Percentiles rank a stretch among this genome's conserved stretches.
Evolutionary conservation across 1,140 invertebrate genomes (phyloP).

Genomic region (Varroa destructor): DNA sequence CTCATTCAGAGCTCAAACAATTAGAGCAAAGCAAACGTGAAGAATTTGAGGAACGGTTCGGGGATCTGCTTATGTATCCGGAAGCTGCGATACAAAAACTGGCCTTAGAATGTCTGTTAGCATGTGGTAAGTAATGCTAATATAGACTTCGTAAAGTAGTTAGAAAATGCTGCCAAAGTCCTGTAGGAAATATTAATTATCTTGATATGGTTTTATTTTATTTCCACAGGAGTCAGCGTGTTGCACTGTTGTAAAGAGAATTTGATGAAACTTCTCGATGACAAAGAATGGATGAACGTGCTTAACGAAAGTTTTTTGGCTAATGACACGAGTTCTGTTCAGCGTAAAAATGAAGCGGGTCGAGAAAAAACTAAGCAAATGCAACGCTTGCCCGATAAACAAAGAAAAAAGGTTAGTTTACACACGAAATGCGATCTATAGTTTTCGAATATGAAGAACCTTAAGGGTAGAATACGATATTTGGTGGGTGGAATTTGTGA

Average conservation of each 20-base stretch:
- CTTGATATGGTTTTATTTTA: conserved; percentile 11
- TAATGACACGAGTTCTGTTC: neutral
- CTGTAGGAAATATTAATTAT: neutral
- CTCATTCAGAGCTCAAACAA: neutral
- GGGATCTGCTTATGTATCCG: conserved; percentile 59
- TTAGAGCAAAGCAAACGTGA: conserved; percentile 55
- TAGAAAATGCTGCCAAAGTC: no score
- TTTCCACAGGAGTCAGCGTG: neutral
- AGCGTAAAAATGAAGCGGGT: no score
- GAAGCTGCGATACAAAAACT: conserved; percentile 64
- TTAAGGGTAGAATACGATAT: neutral
- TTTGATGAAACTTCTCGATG: conserved; percentile 62
- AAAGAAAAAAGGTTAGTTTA: neutral
- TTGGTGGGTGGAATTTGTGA: no score
- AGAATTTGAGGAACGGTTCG: conserved; percentile 32
- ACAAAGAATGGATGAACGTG: conserved; percentile 47
- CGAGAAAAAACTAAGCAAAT: neutral
- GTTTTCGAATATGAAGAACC: neutral
- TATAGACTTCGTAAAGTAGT: neutral
- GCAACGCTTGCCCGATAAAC: neutral
- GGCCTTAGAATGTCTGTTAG: conserved; percentile 66
- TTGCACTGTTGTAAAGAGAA: conserved; percentile 43
- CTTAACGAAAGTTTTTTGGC: conserved; percentile 18
- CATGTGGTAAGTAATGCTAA: conserved; percentile 49
- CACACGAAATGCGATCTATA: neutral